Conservation (phyloP, 2,797 vertebrate genomes). For the Acipenser transmontanus region DNA sequence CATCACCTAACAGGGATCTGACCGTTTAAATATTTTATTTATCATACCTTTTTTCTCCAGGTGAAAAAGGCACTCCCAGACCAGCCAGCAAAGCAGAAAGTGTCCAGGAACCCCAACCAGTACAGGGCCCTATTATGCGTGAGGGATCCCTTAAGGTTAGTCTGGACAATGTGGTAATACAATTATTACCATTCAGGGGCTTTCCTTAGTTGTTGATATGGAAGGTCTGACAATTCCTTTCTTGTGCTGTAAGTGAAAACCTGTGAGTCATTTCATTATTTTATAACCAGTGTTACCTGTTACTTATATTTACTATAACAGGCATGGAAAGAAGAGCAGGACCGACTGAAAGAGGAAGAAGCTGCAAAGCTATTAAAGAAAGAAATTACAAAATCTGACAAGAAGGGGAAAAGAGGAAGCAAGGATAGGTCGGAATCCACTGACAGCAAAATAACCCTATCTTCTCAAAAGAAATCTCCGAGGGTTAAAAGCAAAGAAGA, state of each 20-base stretch:
- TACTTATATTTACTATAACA: conserved; percentile 31
- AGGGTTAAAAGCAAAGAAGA: conserved; percentile 41
- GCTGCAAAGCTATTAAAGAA: conserved; percentile 55
- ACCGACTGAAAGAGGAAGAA: conserved; percentile 65
- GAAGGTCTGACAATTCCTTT: no score
- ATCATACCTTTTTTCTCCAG: conserved; percentile 6
- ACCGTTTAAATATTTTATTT: no score
- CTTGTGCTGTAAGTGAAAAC: not conserved
- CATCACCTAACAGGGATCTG: no score
- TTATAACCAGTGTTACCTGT: not conserved
- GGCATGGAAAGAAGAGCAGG: conserved; percentile 79
- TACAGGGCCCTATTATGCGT: conserved; percentile 52
- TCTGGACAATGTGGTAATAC: no score
- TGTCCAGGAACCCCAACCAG: conserved; percentile 19
- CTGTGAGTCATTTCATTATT: not conserved
- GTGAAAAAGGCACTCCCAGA: conserved; percentile 26
- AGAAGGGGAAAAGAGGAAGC: conserved; percentile 38
- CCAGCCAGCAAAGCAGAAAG: conserved; percentile 1
- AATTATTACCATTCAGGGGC: no score
- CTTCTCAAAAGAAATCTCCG: conserved; percentile 26
- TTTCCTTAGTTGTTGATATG: no score
- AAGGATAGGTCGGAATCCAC: conserved; percentile 13
- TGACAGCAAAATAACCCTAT: conserved; percentile 24
- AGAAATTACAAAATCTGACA: conserved; percentile 34
- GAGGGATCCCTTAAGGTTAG: conserved; percentile 85